Conservation (phyloP, 2,113 vertebrate genomes). For the Myanophis thanlyinensis region DNA sequence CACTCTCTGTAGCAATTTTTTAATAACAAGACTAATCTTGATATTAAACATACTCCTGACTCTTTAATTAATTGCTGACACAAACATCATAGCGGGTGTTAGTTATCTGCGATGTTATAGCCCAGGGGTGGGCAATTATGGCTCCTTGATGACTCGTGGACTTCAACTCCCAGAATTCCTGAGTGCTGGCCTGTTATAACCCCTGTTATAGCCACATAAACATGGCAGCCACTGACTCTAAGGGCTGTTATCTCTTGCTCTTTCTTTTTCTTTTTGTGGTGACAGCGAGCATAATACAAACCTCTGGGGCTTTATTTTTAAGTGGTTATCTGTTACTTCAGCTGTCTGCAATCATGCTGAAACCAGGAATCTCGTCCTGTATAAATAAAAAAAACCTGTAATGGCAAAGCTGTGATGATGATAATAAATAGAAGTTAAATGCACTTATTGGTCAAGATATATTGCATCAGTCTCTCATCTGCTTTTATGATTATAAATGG, state of each 20-base stretch:
- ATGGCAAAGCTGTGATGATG: not conserved
- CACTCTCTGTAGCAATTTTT: not conserved
- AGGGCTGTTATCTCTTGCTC: not conserved
- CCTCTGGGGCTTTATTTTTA: not conserved
- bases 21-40: not conserved
- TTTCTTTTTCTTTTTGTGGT: not conserved
- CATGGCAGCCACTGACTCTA: not conserved
- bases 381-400: not conserved
- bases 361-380: not conserved
- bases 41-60: not conserved
- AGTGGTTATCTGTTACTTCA: not conserved
- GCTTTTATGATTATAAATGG: not conserved
- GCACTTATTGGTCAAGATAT: not conserved
- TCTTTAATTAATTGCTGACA: not conserved
- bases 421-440: not conserved
- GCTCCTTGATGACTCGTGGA: too few species aligned
- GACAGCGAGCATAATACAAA: not conserved
- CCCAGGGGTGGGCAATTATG: too few species aligned
- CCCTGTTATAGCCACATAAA: not conserved
- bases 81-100: not conserved
- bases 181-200: too few species aligned
- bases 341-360: not conserved
- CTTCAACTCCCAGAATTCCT: too few species aligned
- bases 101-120: not conserved
- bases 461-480: not conserved